Percentiles rank a stretch among this genome's conserved stretches.
phyloP scores from a whole-genome alignment of 2,113 vertebrate species.

The Petromus typicus region DNA sequence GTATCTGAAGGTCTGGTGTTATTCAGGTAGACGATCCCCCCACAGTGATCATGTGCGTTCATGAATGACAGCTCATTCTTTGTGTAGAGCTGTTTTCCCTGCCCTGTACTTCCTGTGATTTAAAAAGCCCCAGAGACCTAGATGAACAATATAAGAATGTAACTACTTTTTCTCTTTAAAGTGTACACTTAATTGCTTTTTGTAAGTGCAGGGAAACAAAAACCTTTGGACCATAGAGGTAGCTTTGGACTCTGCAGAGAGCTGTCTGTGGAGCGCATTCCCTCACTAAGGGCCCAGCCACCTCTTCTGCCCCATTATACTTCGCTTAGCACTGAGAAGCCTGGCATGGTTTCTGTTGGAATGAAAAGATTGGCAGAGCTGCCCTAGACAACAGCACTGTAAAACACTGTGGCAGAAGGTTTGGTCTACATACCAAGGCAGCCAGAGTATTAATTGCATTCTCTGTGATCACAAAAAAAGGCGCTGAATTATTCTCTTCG shows the following conservation, averaged over 20 bases:
- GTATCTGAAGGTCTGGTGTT: neutral
- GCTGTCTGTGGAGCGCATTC: neutral
- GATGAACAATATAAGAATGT: neutral
- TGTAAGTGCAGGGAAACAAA: neutral
- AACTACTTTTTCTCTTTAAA: slow-evolving; percentile 1
- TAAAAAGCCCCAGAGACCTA: neutral
- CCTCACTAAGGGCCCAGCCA: neutral
- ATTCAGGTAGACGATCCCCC: neutral
- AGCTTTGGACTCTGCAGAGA: neutral
- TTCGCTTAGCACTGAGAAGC: neutral
- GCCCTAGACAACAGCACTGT: neutral
- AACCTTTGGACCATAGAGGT: neutral
- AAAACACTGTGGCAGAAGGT: slow-evolving; percentile 47
- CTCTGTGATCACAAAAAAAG: neutral
- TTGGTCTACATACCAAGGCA: slow-evolving; percentile 73
- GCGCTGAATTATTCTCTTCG: slow-evolving; percentile 21
- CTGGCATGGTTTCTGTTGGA: slow-evolving; percentile 50
- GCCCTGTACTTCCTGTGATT: neutral
- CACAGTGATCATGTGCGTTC: neutral
- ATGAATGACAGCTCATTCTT: neutral
- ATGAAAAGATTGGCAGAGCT: slow-evolving; percentile 70
- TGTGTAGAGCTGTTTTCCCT: neutral
- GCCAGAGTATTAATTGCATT: slow-evolving; percentile 53
- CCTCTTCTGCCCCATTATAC: slow-evolving; percentile 55
- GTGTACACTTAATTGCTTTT: neutral